phyloP scores from a whole-genome alignment of 1,140 invertebrate genomes.

The Brachionus manjavacas region DNA sequence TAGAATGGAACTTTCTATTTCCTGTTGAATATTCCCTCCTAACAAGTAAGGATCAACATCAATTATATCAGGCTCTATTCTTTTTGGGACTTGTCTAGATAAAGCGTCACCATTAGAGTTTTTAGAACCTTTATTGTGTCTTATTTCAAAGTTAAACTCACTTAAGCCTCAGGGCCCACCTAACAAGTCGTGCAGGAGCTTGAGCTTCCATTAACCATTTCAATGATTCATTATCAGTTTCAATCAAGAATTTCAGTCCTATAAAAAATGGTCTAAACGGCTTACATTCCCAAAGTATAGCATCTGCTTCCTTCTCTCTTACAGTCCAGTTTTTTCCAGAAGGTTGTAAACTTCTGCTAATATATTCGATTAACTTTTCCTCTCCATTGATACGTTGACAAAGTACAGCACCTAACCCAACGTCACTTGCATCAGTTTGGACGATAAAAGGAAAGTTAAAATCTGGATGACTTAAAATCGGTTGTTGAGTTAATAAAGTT shows the following conservation, averaged over 20 bases:
- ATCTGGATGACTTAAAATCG: too few species aligned
- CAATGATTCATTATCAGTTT: conserved; percentile 19
- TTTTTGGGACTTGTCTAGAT: conserved; percentile 43
- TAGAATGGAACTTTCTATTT: neutral
- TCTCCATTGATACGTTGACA: too few species aligned
- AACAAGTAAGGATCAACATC: conserved; percentile 8
- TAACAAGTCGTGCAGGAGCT: conserved; percentile 44
- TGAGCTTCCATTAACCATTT: neutral
- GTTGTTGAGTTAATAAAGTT: too few species aligned
- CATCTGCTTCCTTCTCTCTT: too few species aligned
- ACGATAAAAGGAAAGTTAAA: too few species aligned
- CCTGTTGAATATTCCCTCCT: neutral
- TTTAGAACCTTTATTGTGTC: conserved; percentile 51
- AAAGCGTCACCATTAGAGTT: conserved; percentile 52
- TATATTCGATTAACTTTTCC: too few species aligned
- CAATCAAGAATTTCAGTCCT: neutral
- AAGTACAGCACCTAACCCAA: too few species aligned
- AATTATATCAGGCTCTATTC: neutral
- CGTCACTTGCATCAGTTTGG: too few species aligned
- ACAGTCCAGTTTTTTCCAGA: too few species aligned
- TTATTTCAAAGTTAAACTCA: conserved; percentile 57
- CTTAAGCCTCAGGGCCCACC: conserved; percentile 59
- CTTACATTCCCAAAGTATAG: too few species aligned
- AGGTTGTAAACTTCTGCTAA: too few species aligned
- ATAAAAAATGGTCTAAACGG: neutral